Evolutionary conservation across 2,888 invertebrate genomes (phyloP).

Genomic region (Hemistola chrysoprasaria): DNA sequence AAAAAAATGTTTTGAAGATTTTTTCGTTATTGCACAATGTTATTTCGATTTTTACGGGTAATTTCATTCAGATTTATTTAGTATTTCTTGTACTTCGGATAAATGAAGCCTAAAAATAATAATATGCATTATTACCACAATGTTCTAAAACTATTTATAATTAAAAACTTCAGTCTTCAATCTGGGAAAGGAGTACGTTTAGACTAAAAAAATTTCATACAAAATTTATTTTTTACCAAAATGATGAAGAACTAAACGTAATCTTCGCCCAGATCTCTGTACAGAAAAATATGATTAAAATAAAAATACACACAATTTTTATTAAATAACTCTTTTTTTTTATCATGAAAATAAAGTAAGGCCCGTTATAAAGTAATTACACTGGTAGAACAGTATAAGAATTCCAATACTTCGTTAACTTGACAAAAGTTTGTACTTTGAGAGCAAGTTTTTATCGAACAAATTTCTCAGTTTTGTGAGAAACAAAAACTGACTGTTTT

Average conservation of each 20-base stretch:
- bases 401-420: too few species aligned
- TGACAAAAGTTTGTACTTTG: too few species aligned
- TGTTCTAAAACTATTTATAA: slow-evolving; percentile 31
- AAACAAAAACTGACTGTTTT: too few species aligned
- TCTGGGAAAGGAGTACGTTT: slow-evolving; percentile 7
- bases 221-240: background rate
- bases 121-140: slow-evolving; percentile 38
- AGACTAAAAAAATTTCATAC: background rate
- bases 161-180: slow-evolving; percentile 30
- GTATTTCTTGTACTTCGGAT: slow-evolving; percentile 32
- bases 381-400: slow-evolving; percentile 6
- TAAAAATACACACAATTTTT: slow-evolving; percentile 30
- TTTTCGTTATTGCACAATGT: too few species aligned
- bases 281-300: slow-evolving; percentile 25
- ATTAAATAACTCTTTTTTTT: slow-evolving; percentile 12
- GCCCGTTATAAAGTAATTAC: slow-evolving; percentile 11
- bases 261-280: slow-evolving; percentile 26
- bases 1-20: too few species aligned
- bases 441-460: too few species aligned
- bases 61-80: too few species aligned
- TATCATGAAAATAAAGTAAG: slow-evolving; percentile 5
- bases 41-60: too few species aligned
- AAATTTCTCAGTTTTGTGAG: too few species aligned
- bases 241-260: slow-evolving; percentile 1
- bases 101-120: slow-evolving; percentile 32